Percentiles rank a stretch among this genome's conserved stretches.
phyloP scores from a whole-genome alignment of 2,797 vertebrate genomes.

The Rhodeus uyekii region DNA sequence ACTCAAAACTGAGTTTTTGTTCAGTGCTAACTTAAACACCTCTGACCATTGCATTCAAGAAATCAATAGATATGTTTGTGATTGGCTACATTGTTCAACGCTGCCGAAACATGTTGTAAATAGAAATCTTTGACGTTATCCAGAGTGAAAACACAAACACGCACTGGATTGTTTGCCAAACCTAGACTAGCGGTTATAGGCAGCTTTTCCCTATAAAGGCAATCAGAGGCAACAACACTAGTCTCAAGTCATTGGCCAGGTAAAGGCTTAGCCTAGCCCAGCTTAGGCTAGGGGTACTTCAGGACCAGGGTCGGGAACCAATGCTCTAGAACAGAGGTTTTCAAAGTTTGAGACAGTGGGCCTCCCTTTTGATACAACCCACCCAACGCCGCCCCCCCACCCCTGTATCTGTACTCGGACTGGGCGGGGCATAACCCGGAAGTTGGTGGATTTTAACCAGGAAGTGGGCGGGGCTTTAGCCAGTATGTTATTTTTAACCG shows the following conservation, averaged over 20 bases:
- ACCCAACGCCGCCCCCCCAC: too few relatives aligned
- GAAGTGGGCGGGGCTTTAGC: too few relatives aligned
- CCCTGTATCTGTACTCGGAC: too few relatives aligned
- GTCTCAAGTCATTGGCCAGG: not conserved
- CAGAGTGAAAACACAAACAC: not conserved
- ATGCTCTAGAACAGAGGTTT: not conserved
- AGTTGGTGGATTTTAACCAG: too few relatives aligned
- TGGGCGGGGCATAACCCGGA: too few relatives aligned
- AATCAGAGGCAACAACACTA: not conserved
- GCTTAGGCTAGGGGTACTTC: not conserved
- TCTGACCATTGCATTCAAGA: not conserved
- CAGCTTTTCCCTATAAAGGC: not conserved
- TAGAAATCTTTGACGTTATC: not conserved
- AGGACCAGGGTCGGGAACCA: not conserved
- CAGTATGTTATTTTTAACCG: too few relatives aligned
- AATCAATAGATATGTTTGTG: not conserved
- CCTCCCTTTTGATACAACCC: too few relatives aligned
- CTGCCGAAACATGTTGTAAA: not conserved
- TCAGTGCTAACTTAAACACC: not conserved
- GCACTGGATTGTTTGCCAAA: not conserved
- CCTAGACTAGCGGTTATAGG: not conserved
- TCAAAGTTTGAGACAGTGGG: too few relatives aligned
- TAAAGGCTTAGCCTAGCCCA: not conserved
- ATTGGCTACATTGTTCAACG: not conserved
- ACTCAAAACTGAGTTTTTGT: not conserved